Evolutionary conservation across 53 echinoderm and acorn worm species (phyloP).

Genomic region (Astropecten irregularis): DNA sequence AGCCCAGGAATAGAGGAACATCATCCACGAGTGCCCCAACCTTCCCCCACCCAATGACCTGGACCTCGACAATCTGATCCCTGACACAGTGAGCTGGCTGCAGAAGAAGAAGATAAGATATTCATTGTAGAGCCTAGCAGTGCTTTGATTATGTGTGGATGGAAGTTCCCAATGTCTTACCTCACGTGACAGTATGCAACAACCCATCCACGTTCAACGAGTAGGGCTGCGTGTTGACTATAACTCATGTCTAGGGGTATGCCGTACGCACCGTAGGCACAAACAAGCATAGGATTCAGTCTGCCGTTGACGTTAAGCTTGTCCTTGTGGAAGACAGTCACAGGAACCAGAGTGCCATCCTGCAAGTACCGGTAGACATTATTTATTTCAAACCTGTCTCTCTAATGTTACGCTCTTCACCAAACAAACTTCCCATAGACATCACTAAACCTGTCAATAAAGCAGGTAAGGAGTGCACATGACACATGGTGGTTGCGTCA

Average conservation of each 20-base stretch:
- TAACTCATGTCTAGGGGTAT: slow-evolving; percentile 60
- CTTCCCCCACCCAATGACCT: too few species aligned
- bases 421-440: not conserved
- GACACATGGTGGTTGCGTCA: too few species aligned
- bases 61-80: too few species aligned
- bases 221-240: slow-evolving; percentile 28
- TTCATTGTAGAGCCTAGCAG: too few species aligned
- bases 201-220: slow-evolving; percentile 70
- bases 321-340: slow-evolving; percentile 62
- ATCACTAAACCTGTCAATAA: not conserved
- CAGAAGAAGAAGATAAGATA: too few species aligned
- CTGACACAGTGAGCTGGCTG: too few species aligned
- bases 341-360: slow-evolving; percentile 68
- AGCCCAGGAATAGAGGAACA: too few species aligned
- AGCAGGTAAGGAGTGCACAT: too few species aligned
- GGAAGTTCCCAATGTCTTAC: slow-evolving; percentile 30
- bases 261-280: slow-evolving; percentile 75
- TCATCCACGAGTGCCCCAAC: too few species aligned
- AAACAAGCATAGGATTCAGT: slow-evolving; percentile 64
- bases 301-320: slow-evolving; percentile 12
- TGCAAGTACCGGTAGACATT: slow-evolving; percentile 11
- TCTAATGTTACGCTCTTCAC: not conserved
- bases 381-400: not conserved
- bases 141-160: too few species aligned
- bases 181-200: slow-evolving; percentile 78